These are phyloP conservation scores for Phocoena sinus DNA, from an alignment of 2,113 vertebrate species.

Conservation along the genomic window DNA sequence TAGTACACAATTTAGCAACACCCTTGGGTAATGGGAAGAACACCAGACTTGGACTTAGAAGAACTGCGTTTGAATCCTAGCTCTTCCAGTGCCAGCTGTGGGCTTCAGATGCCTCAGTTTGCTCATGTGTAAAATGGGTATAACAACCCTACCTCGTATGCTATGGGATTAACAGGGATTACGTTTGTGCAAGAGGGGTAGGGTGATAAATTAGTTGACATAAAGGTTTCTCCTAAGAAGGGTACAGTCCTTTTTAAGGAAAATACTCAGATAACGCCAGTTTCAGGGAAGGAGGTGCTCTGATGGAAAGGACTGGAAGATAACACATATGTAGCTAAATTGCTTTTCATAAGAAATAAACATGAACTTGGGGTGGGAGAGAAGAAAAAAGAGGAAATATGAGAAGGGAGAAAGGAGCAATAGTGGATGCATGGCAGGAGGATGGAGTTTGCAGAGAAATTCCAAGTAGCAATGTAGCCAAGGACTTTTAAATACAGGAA, in stretches of 20 bases:
- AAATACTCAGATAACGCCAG: not conserved
- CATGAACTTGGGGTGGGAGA: not conserved
- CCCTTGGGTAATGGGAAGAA: not conserved
- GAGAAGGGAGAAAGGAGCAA: not conserved
- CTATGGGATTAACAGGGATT: not conserved
- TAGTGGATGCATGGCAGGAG: not conserved
- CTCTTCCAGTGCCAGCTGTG: not conserved
- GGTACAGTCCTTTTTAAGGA: not conserved
- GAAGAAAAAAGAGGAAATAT: not conserved
- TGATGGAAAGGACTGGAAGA: not conserved
- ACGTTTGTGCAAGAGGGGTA: not conserved
- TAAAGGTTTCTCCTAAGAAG: not conserved
- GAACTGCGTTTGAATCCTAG: not conserved
- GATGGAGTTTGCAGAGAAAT: not conserved
- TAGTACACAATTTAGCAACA: not conserved
- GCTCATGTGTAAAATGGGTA: not conserved
- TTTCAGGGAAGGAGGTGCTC: not conserved
- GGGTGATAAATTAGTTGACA: not conserved
- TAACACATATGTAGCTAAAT: not conserved
- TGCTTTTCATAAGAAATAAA: not conserved
- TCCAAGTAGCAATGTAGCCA: not conserved
- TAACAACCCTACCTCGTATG: not conserved
- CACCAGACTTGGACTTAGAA: not conserved
- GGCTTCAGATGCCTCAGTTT: not conserved
- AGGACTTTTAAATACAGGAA: not conserved